Conservation (phyloP, 2,113 vertebrate genomes). For the Dicerorhinus sumatrensis region DNA sequence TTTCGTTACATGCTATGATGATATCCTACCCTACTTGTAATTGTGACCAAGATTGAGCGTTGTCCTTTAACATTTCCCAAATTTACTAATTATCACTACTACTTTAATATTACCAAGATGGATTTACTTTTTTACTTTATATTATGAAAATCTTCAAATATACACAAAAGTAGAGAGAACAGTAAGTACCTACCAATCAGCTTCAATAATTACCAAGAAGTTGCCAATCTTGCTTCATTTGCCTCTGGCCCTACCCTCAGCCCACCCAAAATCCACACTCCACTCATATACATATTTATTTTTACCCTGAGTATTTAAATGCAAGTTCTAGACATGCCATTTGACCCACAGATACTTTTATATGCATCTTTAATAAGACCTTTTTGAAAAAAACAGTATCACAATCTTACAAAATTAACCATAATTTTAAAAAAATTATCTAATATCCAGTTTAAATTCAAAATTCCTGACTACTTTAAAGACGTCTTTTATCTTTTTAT, state of each 20-base stretch:
- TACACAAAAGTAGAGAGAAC: neutral
- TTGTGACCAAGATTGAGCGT: neutral
- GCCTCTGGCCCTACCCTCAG: neutral
- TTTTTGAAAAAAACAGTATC: neutral
- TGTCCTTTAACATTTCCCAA: conserved; percentile 9
- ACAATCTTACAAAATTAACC: neutral
- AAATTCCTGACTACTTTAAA: neutral
- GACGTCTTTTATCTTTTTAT: neutral
- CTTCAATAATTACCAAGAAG: neutral
- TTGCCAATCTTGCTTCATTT: neutral
- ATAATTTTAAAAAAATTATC: neutral
- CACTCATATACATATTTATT: neutral
- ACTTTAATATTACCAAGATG: neutral
- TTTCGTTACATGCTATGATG: neutral
- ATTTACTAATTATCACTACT: conserved; percentile 18
- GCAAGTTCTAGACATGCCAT: neutral
- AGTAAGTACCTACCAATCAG: neutral
- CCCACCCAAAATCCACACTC: neutral
- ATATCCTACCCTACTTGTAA: neutral
- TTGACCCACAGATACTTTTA: neutral
- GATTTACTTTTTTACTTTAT: neutral
- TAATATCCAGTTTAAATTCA: neutral
- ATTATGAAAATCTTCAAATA: neutral
- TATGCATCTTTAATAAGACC: neutral
- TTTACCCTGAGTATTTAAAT: neutral